Base-by-base conservation (phyloP, 2,888 invertebrate species). In the Drosophila pseudotakahashii region DNA sequence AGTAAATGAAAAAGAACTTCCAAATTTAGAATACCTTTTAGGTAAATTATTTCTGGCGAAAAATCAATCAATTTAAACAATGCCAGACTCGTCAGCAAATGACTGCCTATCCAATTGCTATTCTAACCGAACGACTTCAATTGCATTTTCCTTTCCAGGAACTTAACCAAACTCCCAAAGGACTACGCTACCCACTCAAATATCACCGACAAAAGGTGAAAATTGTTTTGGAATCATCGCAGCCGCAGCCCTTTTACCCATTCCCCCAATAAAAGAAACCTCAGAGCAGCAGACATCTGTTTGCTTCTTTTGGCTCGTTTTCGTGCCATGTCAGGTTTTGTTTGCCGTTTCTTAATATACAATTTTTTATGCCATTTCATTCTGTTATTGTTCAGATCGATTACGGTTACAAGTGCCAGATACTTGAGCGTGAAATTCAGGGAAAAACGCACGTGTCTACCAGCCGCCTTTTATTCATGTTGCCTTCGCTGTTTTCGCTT, bases 371-470 rank as follows among this genome's bases (percentile, higher is more conserved):
- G 71, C 71, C 54, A 34, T 52, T 67, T 76, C 69, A 66, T 69
- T 52, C 36, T 67, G 69, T 63, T 75, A 62, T 72, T 82, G 86
- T 71, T 86, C 79, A 82, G 83, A 82, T 82, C 86, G 86, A 82
- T 82, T 82, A 82, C 86, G 62, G 75, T 71, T 80, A 74, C 83
- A 74, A 82, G 83, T 86, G 83, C 83, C 83, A 82, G 86, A 82
- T 80, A 82, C 86, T 82, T 80, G 80, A 82, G 81, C 82, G 67
- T 78, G 80, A 85, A 82, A 85, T 78, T 71, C 72, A 70, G 72
- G 76, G 73, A 73, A 55, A 30, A 57, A 42, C 67, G 86, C 82
- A 82, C 82, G 82, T 85, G 83, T 82, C 86, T 77, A 62, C 70
- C 80, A 71, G 73, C 60, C 63, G 70, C 59, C 59, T 44, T 61